Evolutionary conservation across 2,113 vertebrate species (phyloP).

Genomic region (Barnardius zonarius): DNA sequence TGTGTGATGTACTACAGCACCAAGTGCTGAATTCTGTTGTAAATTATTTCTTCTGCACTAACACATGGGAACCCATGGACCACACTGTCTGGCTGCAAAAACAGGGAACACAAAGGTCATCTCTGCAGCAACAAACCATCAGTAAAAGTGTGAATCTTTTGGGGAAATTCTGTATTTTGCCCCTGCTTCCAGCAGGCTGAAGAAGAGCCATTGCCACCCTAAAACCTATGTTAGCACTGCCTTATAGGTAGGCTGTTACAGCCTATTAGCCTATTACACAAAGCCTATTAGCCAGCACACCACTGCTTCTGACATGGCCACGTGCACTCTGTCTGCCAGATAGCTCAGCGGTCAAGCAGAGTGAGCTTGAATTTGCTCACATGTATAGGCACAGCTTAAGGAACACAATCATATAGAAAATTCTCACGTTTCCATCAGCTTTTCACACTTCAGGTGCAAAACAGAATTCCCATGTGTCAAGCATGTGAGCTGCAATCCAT

Average conservation of each 20-base stretch:
- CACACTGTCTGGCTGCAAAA: background rate
- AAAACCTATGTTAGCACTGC: background rate
- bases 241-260: too few relatives aligned
- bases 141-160: background rate
- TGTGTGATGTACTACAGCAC: background rate
- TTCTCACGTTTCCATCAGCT: background rate
- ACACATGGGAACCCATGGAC: background rate
- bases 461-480: background rate
- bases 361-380: background rate
- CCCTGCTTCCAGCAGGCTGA: background rate
- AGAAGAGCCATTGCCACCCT: background rate
- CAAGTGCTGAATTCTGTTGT: background rate
- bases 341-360: background rate
- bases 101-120: background rate
- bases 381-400: background rate
- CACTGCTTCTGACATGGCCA: background rate
- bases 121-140: background rate
- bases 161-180: background rate
- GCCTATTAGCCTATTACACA: too few relatives aligned
- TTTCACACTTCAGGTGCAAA: background rate
- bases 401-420: background rate
- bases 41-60: background rate
- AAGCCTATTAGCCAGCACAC: accelerated
- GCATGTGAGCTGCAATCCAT: accelerated
- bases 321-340: background rate